Conservation (phyloP, 35 echinoderm and acorn worm species). For the Anneissia japonica region DNA sequence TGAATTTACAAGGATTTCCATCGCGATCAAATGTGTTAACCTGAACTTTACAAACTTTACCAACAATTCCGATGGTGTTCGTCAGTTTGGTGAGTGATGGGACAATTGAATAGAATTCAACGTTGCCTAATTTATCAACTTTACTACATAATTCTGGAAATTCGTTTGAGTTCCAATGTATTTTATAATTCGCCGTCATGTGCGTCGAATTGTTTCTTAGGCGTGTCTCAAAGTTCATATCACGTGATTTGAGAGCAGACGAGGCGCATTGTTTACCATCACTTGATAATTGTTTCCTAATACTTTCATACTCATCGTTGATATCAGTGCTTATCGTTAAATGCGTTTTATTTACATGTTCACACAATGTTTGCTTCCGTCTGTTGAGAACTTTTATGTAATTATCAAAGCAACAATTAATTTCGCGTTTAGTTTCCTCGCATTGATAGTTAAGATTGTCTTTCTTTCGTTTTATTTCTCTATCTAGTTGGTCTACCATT, state of each 20-base stretch:
- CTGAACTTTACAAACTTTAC: background rate
- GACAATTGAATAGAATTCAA: background rate
- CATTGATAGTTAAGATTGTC: background rate
- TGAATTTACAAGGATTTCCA: background rate
- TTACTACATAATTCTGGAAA: background rate
- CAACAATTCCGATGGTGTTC: background rate
- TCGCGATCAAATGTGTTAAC: background rate
- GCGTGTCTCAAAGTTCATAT: too few species aligned
- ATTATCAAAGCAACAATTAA: background rate
- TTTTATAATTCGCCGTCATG: background rate
- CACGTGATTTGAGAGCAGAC: too few species aligned
- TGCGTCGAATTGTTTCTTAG: background rate
- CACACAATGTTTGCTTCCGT: background rate
- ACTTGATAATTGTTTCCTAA: too few species aligned
- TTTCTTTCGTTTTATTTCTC: background rate
- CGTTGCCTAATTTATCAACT: background rate
- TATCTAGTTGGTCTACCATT: background rate
- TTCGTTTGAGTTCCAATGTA: background rate
- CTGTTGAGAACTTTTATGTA: background rate
- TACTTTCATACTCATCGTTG: background rate
- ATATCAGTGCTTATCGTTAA: background rate
- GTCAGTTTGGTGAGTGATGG: background rate
- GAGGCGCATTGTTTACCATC: too few species aligned
- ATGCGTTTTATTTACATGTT: background rate
- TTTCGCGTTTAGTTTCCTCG: background rate